Evolutionary conservation across 2,888 invertebrate species (phyloP).

Genomic region (Noctua fimbriata): DNA sequence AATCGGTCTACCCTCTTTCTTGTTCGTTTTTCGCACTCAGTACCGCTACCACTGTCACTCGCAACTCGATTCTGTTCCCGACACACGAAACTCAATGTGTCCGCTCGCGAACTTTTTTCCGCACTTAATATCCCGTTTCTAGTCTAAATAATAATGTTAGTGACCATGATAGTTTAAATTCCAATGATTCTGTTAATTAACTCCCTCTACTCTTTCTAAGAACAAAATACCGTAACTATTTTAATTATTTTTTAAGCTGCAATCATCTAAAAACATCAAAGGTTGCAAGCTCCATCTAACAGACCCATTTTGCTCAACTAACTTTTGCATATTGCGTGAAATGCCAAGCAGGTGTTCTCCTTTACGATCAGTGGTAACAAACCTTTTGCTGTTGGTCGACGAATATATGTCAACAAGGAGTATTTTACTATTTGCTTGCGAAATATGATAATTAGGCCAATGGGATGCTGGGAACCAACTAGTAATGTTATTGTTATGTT

Average conservation of each 20-base stretch:
- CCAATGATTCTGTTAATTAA: too few species aligned
- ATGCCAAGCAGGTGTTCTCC: constrained; percentile 48
- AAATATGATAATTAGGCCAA: constrained; percentile 73
- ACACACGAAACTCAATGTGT: too few species aligned
- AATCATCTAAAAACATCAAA: constrained; percentile 29
- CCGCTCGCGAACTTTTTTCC: too few species aligned
- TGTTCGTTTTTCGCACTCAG: too few species aligned
- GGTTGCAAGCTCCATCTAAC: constrained; percentile 3
- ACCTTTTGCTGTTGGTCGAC: constrained; percentile 33
- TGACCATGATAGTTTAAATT: too few species aligned
- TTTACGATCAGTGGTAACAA: constrained; percentile 5
- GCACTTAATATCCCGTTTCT: too few species aligned
- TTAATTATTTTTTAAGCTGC: constrained; percentile 5
- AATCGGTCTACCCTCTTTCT: too few species aligned
- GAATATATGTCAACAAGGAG: constrained; percentile 35
- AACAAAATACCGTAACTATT: background rate
- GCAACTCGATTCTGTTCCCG: too few species aligned
- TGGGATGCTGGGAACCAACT: constrained; percentile 65
- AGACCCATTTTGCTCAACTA: constrained; percentile 25
- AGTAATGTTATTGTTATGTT: constrained; percentile 79
- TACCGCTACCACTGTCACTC: too few species aligned
- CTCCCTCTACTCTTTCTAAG: background rate
- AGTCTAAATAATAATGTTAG: too few species aligned
- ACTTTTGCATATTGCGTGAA: constrained; percentile 32
- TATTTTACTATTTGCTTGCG: constrained; percentile 72